Evolutionary conservation across 2,888 invertebrate species (phyloP).

Genomic region (Sinohyriopsis cumingii): DNA sequence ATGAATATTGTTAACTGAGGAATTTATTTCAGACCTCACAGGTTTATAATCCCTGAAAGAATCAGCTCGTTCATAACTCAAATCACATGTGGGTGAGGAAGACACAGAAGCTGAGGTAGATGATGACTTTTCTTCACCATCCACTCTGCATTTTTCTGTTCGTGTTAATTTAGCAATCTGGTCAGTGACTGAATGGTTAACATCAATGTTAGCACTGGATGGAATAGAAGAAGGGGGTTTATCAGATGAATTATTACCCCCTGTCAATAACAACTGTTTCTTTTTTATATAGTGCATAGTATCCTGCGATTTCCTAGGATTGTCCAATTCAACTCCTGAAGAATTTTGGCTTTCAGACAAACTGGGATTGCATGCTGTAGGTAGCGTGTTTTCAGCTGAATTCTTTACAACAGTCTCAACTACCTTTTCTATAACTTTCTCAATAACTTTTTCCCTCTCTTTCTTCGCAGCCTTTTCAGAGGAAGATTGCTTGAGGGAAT

Average conservation of each 20-base stretch:
- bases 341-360: too few species aligned
- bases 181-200: slow-evolving; percentile 64
- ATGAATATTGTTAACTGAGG: slow-evolving; percentile 11
- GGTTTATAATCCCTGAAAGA: slow-evolving; percentile 26
- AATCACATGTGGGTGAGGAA: slow-evolving; percentile 18
- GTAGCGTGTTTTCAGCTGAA: too few species aligned
- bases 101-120: slow-evolving; percentile 22
- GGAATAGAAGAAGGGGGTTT: slow-evolving; percentile 32
- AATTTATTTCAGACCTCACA: slow-evolving; percentile 4
- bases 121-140: slow-evolving; percentile 45
- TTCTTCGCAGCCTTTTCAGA: too few species aligned
- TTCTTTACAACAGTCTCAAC: too few species aligned
- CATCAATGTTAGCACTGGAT: slow-evolving; percentile 57
- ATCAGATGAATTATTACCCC: slow-evolving; percentile 35
- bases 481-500: too few species aligned
- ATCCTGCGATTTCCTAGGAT: slow-evolving; percentile 45
- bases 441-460: too few species aligned
- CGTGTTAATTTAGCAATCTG: slow-evolving; percentile 60
- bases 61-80: slow-evolving; percentile 16
- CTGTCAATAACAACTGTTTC: slow-evolving; percentile 63
- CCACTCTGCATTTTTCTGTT: slow-evolving; percentile 47
- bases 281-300: slow-evolving; percentile 66
- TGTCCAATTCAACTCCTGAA: slow-evolving; percentile 12
- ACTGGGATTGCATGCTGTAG: too few species aligned
- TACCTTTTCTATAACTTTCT: too few species aligned